Evolutionary conservation across 2,888 invertebrate species (phyloP).

Genomic region (Melangyna quadrimaculata): DNA sequence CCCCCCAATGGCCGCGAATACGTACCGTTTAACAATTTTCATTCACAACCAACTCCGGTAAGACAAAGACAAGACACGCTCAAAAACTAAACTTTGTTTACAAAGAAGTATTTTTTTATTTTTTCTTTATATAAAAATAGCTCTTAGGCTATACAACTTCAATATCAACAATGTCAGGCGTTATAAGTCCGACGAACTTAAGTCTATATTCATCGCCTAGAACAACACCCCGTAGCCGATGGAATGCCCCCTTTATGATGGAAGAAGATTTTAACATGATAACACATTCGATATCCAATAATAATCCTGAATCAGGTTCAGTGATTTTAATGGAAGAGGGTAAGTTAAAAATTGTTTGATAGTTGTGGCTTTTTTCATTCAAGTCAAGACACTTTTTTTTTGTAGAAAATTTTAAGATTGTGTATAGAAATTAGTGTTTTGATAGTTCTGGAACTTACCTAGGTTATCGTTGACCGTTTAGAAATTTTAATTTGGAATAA

Average conservation of each 20-base stretch:
- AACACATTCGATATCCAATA: constrained; percentile 86
- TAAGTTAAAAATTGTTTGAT: constrained; percentile 76
- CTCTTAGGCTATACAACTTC: constrained; percentile 96
- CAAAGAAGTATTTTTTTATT: not conserved
- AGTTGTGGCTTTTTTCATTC: not conserved
- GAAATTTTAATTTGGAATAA: too few species aligned
- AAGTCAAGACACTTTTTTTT: too few species aligned
- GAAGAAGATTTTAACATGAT: constrained; percentile 98
- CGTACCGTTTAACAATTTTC: constrained; percentile 91
- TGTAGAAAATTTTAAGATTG: too few species aligned
- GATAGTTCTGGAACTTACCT: too few species aligned
- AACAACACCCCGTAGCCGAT: constrained; percentile 87
- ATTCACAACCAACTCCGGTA: constrained; percentile 89
- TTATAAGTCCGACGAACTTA: constrained; percentile 93
- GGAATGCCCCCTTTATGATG: constrained; percentile 94
- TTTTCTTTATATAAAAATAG: constrained; percentile 82
- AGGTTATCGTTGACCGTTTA: too few species aligned
- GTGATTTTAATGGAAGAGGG: constrained; percentile 91
- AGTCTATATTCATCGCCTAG: constrained; percentile 90
- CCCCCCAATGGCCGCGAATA: constrained; percentile 85
- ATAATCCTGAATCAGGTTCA: constrained; percentile 85
- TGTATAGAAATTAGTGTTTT: too few species aligned
- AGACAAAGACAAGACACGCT: constrained; percentile 49
- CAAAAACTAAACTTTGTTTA: not conserved
- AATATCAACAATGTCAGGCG: constrained; percentile 89